Evolutionary conservation across 2,113 vertebrate species (phyloP), one percentile per base, ranked within the genome.

Genomic region (Rhegmatorhina hoffmannsi): DNA sequence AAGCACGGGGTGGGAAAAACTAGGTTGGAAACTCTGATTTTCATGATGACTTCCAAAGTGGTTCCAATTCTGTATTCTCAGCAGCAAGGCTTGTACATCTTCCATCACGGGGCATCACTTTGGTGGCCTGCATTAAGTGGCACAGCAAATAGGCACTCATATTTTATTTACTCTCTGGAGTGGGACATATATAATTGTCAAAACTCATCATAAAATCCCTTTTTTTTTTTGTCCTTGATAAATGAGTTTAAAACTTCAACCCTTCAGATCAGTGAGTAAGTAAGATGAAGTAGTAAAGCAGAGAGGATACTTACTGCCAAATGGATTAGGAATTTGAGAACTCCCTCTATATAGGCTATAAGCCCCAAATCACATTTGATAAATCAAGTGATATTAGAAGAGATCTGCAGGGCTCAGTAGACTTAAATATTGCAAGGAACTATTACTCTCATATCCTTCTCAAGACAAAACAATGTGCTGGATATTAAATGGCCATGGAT

Each of bases 321-420:
- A 70, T 63, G 70, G 50, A 92, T 94, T 94, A 93, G 83, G 80
- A 95, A 82, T 93, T 84, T 90, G 70, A 96, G 87, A 94, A 85
- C 56, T 93, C 60, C 44, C 53, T 89, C 14, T 81, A 10, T 84
- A 53, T 62, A 70, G 49, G 34, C 58, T 91, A 2, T 89, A 89
- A 95, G 75, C 67, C 91, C 84, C 81, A 89, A 96, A 97, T 91
- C 91, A 85, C 81, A 80, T 95, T 94, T 85, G 87, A 91, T 95
- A 94, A 91, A 94, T 95, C 84, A 92, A 92, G 91, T 74, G 81
- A 95, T 94, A 91, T 73, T 92, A 93, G 88, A 88, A 73, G 53
- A 94, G 83, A 75, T 90, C 79, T 92, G 49, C 79, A 84, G 84
- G 87, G 87, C 90, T 94, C 92, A 75, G 59, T 92, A 90, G 94